phyloP scores from a whole-genome alignment of 2,888 invertebrate species.

The Phyto melanocephala region DNA sequence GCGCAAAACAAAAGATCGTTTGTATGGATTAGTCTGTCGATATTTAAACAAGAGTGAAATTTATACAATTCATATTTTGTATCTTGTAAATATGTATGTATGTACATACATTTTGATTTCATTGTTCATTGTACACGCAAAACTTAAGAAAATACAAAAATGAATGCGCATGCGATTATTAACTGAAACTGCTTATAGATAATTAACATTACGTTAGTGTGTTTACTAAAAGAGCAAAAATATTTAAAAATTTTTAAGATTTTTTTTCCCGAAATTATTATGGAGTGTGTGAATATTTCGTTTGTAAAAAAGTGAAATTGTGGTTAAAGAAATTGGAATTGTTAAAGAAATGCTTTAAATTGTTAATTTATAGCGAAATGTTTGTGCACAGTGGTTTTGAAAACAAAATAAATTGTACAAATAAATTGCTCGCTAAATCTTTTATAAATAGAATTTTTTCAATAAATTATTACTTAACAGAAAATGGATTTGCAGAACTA shows the following conservation, averaged over 20 bases:
- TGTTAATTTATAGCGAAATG: neutral
- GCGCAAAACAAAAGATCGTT: neutral
- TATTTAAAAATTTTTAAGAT: neutral
- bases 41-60: neutral
- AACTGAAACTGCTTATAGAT: neutral
- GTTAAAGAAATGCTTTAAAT: neutral
- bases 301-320: neutral
- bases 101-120: neutral
- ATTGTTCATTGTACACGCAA: conserved; percentile 23
- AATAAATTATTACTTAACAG: too few species aligned
- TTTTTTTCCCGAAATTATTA: too few species aligned
- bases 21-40: neutral
- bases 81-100: neutral
- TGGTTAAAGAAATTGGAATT: neutral
- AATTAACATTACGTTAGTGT: neutral
- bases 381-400: too few species aligned
- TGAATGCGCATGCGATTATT: conserved; percentile 25
- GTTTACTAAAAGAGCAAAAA: neutral
- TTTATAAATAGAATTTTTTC: too few species aligned
- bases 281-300: too few species aligned
- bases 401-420: too few species aligned
- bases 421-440: too few species aligned
- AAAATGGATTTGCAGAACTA: too few species aligned
- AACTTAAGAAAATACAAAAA: neutral
- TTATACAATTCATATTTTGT: neutral